phyloP scores from a whole-genome alignment of 92 coral and sea anemone genomes.

The Plumapathes pennacea region DNA sequence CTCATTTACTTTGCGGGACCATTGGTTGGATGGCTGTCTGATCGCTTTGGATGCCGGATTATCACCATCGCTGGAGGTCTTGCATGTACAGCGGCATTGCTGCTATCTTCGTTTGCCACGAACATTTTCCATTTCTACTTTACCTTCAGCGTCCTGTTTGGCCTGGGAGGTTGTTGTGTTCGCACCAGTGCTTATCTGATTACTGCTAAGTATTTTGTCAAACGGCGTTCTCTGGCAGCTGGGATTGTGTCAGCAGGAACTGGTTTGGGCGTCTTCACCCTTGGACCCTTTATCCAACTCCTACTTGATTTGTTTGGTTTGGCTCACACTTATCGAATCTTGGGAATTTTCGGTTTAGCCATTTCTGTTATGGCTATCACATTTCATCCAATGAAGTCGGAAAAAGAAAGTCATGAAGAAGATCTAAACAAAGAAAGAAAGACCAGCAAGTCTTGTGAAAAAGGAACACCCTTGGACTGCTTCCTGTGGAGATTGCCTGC shows the following conservation, averaged over 20 bases:
- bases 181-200: conserved; percentile 25
- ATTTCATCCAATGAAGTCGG: too few relatives aligned
- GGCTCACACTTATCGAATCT: conserved; percentile 28
- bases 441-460: too few relatives aligned
- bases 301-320: conserved; percentile 27
- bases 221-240: conserved; percentile 39
- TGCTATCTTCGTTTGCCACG: conserved; percentile 50
- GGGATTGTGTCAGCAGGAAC: conserved; percentile 31
- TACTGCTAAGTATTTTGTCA: conserved; percentile 36
- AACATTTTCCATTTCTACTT: conserved; percentile 33
- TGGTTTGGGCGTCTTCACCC: conserved; percentile 44
- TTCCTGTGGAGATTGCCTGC: too few relatives aligned
- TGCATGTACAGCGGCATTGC: conserved; percentile 41
- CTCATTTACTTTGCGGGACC: conserved; percentile 47
- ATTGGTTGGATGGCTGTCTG: conserved; percentile 27
- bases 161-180: conserved; percentile 43
- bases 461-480: too few relatives aligned
- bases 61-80: conserved; percentile 55
- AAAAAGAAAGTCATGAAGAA: too few relatives aligned
- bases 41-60: conserved; percentile 44
- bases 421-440: too few relatives aligned
- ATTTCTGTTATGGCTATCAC: neutral
- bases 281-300: conserved; percentile 36
- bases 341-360: too few relatives aligned
- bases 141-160: conserved; percentile 52